phyloP scores from a whole-genome alignment of 2,797 vertebrate species.

The Argentina silus region DNA sequence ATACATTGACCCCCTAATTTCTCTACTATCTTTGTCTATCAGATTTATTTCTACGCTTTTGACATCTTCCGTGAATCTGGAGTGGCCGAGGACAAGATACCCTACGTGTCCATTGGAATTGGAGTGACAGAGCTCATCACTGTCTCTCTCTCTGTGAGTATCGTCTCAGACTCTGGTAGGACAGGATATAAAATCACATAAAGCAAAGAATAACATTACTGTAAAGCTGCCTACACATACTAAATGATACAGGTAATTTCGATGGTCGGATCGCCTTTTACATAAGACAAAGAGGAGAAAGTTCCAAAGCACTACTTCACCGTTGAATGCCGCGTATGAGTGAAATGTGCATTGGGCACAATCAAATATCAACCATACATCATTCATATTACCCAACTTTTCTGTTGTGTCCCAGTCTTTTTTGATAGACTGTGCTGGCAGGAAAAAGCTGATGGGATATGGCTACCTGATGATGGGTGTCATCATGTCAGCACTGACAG shows the following conservation, averaged over 20 bases:
- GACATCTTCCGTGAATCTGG: slow-evolving; percentile 78
- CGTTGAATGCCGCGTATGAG: too few species aligned
- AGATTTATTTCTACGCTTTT: slow-evolving; percentile 84
- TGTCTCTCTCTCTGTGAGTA: slow-evolving; percentile 77
- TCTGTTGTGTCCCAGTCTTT: slow-evolving; percentile 67
- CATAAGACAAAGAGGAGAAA: too few species aligned
- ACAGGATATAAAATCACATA: background rate
- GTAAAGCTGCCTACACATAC: background rate
- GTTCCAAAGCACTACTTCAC: too few species aligned
- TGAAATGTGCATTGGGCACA: too few species aligned
- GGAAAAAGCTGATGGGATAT: slow-evolving; percentile 78
- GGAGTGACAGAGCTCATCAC: slow-evolving; percentile 75
- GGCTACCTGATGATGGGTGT: slow-evolving; percentile 76
- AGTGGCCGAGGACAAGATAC: slow-evolving; percentile 69
- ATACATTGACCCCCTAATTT: too few species aligned
- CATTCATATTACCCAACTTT: background rate
- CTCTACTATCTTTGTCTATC: slow-evolving; percentile 3
- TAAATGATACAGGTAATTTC: too few species aligned
- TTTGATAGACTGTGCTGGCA: slow-evolving; percentile 77
- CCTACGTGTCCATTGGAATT: slow-evolving; percentile 77
- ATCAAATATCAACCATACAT: background rate
- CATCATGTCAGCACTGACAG: slow-evolving; percentile 71
- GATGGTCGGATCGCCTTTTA: too few species aligned
- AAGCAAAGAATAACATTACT: background rate
- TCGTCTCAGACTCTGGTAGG: too few species aligned